Evolutionary conservation across 2,888 invertebrate species (phyloP), one percentile per base, ranked within the genome.

Genomic region (Callosobruchus maculatus): DNA sequence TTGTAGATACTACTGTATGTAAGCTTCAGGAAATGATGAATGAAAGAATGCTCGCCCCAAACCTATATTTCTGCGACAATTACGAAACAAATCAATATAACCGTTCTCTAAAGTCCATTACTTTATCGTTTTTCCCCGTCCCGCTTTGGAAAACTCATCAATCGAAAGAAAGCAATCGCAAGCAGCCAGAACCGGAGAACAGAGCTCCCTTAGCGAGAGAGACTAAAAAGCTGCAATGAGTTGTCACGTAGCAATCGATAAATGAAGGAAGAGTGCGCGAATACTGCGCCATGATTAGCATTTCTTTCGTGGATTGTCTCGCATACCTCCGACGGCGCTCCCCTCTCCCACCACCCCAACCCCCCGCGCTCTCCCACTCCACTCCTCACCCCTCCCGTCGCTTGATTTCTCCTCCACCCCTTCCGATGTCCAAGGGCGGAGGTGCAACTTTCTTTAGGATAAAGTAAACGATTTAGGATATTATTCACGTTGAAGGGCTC

Each of bases 161-260:
- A 80, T 81, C 80, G 81, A 79, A 82, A 82, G 82, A 80, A 81
- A 80, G 81, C 81, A 80, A 80, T 81, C 81, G 80, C 78, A 76
- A 78, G 78, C 80, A 79, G 80, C 49, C 49, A 49, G 49, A 49
- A 18, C 49, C 18, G 13, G 49, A 49, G 49, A 49, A 49, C 18
- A 7, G 49, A 7, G 3, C 81, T 82, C 81, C 79, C 80, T 76
- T 78, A 77, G 81, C 79, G 79, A 81, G 82, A 80, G 81, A 81
- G 82, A 82, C 82, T 82, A 82, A 83, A 83, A 82, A 82, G 81
- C 83, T 83, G 83, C 83, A 83, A 83, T 82, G 83, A 83, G 81
- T 83, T 83, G 83, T 83, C 83, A 83, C 83, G 82, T 83, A 77
- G 79, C 81, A 83, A 83, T 83, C 83, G 83, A 83, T 83, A 83